These are phyloP conservation scores for Tipula unca DNA, from an alignment of 2,888 invertebrate genomes.

Conservation along the genomic window DNA sequence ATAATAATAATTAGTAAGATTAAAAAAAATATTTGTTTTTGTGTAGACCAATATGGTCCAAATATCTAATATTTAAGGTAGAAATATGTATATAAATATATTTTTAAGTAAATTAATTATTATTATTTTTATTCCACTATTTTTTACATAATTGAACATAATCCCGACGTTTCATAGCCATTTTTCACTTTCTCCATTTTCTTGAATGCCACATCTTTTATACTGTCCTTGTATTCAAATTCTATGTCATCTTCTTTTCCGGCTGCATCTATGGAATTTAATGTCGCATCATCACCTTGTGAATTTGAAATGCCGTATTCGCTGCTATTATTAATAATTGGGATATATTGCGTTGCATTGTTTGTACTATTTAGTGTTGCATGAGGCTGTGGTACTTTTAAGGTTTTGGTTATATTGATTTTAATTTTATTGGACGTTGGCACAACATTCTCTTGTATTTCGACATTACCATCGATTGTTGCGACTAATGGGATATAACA, in stretches of 20 bases:
- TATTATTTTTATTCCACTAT: background rate
- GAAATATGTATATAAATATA: background rate
- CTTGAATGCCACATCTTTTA: constrained; percentile 57
- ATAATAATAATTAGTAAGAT: background rate
- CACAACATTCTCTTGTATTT: constrained; percentile 49
- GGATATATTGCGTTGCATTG: constrained; percentile 21
- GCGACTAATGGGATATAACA: constrained; percentile 37
- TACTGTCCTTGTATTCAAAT: constrained; percentile 53
- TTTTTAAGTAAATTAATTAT: constrained; percentile 10
- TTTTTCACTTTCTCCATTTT: constrained; percentile 61
- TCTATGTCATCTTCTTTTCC: constrained; percentile 43
- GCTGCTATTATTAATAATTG: constrained; percentile 22
- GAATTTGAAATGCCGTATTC: constrained; percentile 28
- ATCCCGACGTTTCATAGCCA: constrained; percentile 73
- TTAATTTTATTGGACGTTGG: constrained; percentile 56
- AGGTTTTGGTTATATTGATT: constrained; percentile 66
- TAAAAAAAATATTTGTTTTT: background rate
- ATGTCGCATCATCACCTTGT: constrained; percentile 27
- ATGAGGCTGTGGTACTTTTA: constrained; percentile 25
- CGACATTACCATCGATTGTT: constrained; percentile 71
- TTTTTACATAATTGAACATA: constrained; percentile 75
- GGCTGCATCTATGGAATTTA: constrained; percentile 35
- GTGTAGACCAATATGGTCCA: constrained; percentile 9
- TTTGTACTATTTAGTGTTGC: constrained; percentile 19
- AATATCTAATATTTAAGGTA: background rate